Evolutionary conservation across 2,797 vertebrate genomes (phyloP).

Genomic region (Gallinago stenura): DNA sequence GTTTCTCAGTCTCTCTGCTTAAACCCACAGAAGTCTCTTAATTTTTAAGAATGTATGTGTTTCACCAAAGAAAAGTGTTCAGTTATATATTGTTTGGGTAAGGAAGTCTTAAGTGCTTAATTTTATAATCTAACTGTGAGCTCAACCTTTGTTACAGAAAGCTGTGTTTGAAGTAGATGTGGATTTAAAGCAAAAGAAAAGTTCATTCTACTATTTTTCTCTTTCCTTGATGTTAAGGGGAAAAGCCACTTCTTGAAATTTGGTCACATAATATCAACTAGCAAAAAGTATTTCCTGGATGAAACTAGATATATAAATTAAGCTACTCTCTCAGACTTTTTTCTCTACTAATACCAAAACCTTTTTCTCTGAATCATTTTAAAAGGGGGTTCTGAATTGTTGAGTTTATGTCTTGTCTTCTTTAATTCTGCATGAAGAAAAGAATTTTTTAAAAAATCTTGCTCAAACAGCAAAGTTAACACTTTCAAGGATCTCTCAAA

Average conservation of each 20-base stretch:
- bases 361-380: background rate
- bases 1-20: background rate
- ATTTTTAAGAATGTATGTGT: background rate
- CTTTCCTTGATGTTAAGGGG: background rate
- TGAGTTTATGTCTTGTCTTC: background rate
- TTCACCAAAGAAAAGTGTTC: background rate
- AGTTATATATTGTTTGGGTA: background rate
- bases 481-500: background rate
- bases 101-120: background rate
- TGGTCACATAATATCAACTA: background rate
- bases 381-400: background rate
- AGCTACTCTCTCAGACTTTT: background rate
- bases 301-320: background rate
- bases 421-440: background rate
- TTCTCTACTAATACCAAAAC: background rate
- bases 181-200: background rate
- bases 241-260: background rate
- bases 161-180: background rate
- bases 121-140: constrained; percentile 6
- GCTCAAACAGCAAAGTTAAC: background rate
- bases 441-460: background rate
- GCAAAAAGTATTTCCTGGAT: background rate
- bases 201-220: background rate
- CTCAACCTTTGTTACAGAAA: background rate
- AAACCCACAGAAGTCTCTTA: background rate